Base-by-base conservation (phyloP, 2,888 invertebrate species). In the Achlya flavicornis region DNA sequence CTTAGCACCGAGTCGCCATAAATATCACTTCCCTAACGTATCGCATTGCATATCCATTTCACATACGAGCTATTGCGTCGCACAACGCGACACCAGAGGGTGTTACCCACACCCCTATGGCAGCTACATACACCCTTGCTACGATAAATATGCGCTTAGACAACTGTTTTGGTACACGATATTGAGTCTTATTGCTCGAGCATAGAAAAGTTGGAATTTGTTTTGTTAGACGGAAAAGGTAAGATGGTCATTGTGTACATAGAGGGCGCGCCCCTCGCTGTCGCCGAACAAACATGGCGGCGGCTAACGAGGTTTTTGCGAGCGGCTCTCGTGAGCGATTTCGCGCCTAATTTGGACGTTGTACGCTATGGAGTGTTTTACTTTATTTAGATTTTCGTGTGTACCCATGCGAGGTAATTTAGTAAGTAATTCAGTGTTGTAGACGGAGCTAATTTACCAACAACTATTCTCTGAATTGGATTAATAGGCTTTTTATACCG, bases 281-380 rank as follows among this genome's bases (percentile, higher is more conserved):
- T 92, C 91, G 87, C 88, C 84, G 89, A 88, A 88, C 92, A 92
- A 93, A 93, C 85, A 93, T 93, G 93, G 93, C 93, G 86, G 86
- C 87, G 83, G 80, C 87, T 91, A 92, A 93, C 92, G 89, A 91
- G 89, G 91, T 92, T 92, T 92, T 91, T 91, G 90, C 88, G 88
- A 87, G 85, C 79, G 80, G 77, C 83, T 79, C 87, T 89, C 87
- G 92, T 90, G 92, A 89, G 84, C 88, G 90, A 89, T 92, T 92
- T 92, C 92, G 91, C 93, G 93, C 92, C 93, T 91, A 92, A 91
- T 92, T 91, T 92, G 84, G 86, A 89, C 82, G 86, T 72, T 79
- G 75, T 73, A 70, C 69, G 61, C 63, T 68, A n/a, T n/a, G 69
- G 72, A 76, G 81, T 82, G 84, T 83, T 83, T 82, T 80, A 82